Conservation (phyloP, 1,140 invertebrate species). For the Solenopsis invicta region DNA sequence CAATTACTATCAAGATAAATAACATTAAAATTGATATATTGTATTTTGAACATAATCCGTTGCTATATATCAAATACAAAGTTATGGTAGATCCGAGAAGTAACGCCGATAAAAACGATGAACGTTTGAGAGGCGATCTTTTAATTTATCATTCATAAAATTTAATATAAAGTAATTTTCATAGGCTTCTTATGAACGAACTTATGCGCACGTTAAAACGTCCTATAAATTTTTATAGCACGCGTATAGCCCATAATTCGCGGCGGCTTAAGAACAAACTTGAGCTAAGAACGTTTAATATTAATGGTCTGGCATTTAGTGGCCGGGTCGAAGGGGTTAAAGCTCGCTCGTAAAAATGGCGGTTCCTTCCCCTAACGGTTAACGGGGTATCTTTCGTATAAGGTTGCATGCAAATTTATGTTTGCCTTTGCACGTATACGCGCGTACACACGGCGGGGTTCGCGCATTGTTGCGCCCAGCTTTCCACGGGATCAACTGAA, state of each 20-base stretch:
- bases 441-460: background rate
- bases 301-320: conserved; percentile 20
- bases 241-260: conserved; percentile 6
- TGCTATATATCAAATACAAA: background rate
- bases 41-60: background rate
- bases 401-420: conserved; percentile 31
- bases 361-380: conserved; percentile 19
- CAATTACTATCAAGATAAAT: background rate
- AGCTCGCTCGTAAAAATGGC: background rate
- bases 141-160: conserved; percentile 35
- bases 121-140: conserved; percentile 4
- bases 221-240: conserved; percentile 49
- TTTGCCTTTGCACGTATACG: conserved; percentile 31
- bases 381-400: background rate
- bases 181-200: background rate
- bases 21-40: conserved; percentile 19
- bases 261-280: background rate
- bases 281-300: conserved; percentile 27
- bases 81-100: background rate
- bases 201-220: background rate
- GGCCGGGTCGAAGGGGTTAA: conserved; percentile 9
- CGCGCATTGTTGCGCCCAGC: conserved; percentile 6
- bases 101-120: background rate
- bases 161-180: conserved; percentile 14
- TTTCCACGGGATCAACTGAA: background rate